Evolutionary conservation across 2,888 invertebrate species (phyloP).

Genomic region (Lepidonotus clava): DNA sequence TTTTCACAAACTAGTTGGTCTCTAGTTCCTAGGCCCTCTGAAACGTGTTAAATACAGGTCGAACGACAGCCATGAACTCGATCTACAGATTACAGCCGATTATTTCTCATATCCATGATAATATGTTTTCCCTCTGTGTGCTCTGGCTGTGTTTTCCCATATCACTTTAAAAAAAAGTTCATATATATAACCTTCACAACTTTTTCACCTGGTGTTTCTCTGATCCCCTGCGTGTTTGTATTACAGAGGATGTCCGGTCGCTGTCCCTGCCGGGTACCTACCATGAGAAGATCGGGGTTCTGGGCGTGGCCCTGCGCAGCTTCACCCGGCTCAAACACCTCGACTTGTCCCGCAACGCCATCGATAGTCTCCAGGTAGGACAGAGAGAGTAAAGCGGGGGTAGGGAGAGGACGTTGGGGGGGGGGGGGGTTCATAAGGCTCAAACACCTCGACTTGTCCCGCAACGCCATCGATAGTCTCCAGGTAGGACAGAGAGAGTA

Average conservation of each 20-base stretch:
- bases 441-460: slow-evolving; percentile 78
- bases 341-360: slow-evolving; percentile 79
- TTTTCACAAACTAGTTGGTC: too few relatives aligned
- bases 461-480: slow-evolving; percentile 76
- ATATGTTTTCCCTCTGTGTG: too few relatives aligned
- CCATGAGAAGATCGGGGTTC: slow-evolving; percentile 77
- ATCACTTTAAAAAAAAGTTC: too few relatives aligned
- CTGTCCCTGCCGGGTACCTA: slow-evolving; percentile 79
- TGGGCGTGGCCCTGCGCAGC: slow-evolving; percentile 76
- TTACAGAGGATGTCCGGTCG: slow-evolving; percentile 80
- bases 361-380: slow-evolving; percentile 72
- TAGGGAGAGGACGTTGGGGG: not conserved
- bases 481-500: slow-evolving; percentile 65
- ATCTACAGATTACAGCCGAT: too few relatives aligned
- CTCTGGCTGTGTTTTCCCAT: too few relatives aligned
- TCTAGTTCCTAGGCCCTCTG: too few relatives aligned
- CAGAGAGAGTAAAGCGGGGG: too few relatives aligned
- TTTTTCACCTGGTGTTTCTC: not conserved
- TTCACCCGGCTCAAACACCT: slow-evolving; percentile 78
- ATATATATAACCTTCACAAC: too few relatives aligned
- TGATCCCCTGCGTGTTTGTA: not conserved
- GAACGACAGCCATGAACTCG: too few relatives aligned
- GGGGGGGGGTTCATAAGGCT: slow-evolving; percentile 77
- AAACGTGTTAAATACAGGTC: too few relatives aligned
- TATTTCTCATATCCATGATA: too few relatives aligned